These are phyloP conservation scores for Theocolax elegans DNA, from an alignment of 1,140 invertebrate genomes.

Conservation along the genomic window DNA sequence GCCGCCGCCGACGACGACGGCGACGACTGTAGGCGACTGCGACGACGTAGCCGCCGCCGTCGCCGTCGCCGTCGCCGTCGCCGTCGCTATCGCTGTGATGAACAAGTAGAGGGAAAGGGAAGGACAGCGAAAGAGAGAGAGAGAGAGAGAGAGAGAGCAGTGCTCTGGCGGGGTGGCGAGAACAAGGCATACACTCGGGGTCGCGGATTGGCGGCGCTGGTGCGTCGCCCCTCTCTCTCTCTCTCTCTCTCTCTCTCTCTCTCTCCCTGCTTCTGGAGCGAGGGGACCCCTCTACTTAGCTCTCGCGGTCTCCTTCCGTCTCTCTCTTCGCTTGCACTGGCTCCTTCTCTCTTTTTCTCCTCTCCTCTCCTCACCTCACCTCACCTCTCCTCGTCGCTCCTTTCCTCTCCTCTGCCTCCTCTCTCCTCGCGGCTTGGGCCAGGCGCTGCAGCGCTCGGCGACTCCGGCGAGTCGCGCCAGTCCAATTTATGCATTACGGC, in stretches of 20 bases:
- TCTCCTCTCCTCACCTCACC: neutral
- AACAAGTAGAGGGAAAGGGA: neutral
- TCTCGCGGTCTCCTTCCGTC: no score
- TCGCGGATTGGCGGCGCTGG: neutral
- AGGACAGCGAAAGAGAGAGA: neutral
- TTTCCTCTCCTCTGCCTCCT: neutral
- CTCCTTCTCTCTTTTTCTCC: neutral
- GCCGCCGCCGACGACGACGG: no score
- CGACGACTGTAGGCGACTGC: no score
- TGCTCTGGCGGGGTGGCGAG: slow-evolving; percentile 52
- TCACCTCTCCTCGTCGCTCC: neutral
- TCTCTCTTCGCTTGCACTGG: slow-evolving; percentile 9
- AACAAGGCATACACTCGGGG: slow-evolving; percentile 46
- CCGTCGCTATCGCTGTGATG: neutral
- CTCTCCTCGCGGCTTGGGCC: neutral
- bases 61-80: slow-evolving; percentile 6
- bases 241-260: neutral
- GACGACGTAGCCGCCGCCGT: no score
- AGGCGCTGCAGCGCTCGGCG: slow-evolving; percentile 58
- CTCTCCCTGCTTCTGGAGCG: no score
- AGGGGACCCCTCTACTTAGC: no score
- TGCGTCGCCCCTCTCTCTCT: neutral
- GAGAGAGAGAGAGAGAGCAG: neutral
- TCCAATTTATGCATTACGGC: slow-evolving; percentile 70
- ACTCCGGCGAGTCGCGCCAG: slow-evolving; percentile 61